These are phyloP conservation scores for Hirudinaria manillensis DNA, from an alignment of 2,888 invertebrate species.

Conservation along the genomic window DNA sequence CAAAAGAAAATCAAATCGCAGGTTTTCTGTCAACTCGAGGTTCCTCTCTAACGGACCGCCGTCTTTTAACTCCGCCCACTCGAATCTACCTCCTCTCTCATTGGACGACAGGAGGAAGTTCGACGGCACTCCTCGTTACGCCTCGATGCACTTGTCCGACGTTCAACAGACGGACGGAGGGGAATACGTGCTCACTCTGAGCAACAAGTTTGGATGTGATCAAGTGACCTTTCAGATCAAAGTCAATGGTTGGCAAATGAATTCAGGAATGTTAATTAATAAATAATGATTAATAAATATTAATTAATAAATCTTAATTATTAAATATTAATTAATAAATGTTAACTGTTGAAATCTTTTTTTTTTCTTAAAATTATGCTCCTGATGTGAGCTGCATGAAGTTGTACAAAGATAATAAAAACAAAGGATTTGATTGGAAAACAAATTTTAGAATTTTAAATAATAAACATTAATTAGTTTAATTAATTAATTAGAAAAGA, in stretches of 20 bases:
- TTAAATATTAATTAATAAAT: no score
- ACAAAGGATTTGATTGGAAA: no score
- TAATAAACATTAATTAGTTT: background rate
- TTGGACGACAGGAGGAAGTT: conserved; percentile 16
- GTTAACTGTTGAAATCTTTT: no score
- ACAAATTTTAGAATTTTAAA: background rate
- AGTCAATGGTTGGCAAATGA: conserved; percentile 20
- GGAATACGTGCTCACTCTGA: conserved; percentile 15
- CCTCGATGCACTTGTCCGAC: conserved; percentile 6
- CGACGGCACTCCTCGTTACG: conserved; percentile 13
- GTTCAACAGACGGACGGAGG: conserved; percentile 13
- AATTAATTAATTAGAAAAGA: background rate
- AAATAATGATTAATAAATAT: no score
- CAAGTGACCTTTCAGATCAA: conserved; percentile 8
- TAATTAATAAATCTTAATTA: no score
- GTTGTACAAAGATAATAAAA: no score
- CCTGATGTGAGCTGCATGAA: no score
- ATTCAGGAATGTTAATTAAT: no score
- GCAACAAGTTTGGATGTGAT: conserved; percentile 24
- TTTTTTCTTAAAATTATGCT: no score
- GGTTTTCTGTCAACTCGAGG: conserved; percentile 3
- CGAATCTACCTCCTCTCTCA: no score
- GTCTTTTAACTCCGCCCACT: no score
- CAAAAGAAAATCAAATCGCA: no score
- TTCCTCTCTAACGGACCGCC: background rate